These are phyloP conservation scores for Amblyteles armatorius DNA, from an alignment of 2,888 invertebrate species.

Conservation along the genomic window DNA sequence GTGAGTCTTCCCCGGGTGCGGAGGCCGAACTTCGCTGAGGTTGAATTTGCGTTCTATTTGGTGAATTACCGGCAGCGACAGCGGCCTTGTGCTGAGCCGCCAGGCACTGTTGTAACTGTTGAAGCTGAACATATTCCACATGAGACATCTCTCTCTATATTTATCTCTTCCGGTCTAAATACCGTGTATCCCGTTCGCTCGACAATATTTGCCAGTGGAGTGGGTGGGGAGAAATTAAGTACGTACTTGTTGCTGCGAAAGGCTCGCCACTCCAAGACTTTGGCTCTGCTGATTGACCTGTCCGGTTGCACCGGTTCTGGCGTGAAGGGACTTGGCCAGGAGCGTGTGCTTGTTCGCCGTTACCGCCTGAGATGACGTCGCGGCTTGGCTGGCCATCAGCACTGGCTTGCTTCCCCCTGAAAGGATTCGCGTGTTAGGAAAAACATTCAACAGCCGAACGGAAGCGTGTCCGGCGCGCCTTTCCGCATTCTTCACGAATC, in stretches of 20 bases:
- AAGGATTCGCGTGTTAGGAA: constrained; percentile 34
- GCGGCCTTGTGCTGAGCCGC: constrained; percentile 83
- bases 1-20: constrained; percentile 80
- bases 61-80: constrained; percentile 78
- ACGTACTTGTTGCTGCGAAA: constrained; percentile 83
- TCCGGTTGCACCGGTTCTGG: constrained; percentile 79
- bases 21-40: constrained; percentile 80
- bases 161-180: neutral
- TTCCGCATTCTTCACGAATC: neutral
- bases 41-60: constrained; percentile 81
- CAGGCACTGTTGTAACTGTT: constrained; percentile 82
- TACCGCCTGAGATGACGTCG: constrained; percentile 82
- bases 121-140: constrained; percentile 74
- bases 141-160: constrained; percentile 21
- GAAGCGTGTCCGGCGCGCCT: neutral
- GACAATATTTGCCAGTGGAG: neutral
- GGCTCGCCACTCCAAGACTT: constrained; percentile 80
- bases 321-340: constrained; percentile 82
- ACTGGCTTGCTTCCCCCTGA: constrained; percentile 82
- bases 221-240: constrained; percentile 26
- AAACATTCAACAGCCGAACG: constrained; percentile 40
- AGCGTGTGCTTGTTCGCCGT: constrained; percentile 83
- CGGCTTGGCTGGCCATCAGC: constrained; percentile 81
- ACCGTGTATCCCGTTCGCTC: neutral
- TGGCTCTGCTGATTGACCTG: constrained; percentile 82